phyloP scores from a whole-genome alignment of 2,888 invertebrate genomes.

The Pteria penguin region DNA sequence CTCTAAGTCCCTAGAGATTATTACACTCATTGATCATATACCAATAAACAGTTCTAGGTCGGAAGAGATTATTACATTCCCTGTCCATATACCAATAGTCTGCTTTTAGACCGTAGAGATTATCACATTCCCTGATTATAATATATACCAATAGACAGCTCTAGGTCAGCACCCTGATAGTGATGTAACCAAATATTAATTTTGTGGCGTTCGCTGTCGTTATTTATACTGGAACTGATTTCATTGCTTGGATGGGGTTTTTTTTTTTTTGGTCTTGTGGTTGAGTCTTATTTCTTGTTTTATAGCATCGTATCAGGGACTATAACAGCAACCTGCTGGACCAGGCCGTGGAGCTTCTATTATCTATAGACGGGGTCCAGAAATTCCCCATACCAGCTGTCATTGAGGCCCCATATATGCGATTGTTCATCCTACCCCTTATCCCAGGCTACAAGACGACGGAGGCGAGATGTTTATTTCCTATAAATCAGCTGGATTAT shows the following conservation, averaged over 20 bases:
- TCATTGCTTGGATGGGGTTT: neutral
- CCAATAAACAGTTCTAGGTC: too few species aligned
- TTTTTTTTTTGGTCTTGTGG: neutral
- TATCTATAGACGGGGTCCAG: neutral
- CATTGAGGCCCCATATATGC: slow-evolving; percentile 40
- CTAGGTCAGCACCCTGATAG: too few species aligned
- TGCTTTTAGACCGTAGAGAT: too few species aligned
- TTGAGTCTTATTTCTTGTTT: neutral
- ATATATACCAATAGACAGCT: too few species aligned
- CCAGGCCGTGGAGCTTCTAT: slow-evolving; percentile 21
- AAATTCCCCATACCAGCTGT: slow-evolving; percentile 22
- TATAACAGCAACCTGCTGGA: slow-evolving; percentile 19
- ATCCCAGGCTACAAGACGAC: slow-evolving; percentile 3
- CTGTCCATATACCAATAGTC: too few species aligned
- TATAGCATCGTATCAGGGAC: neutral
- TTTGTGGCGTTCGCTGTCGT: too few species aligned
- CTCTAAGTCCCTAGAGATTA: too few species aligned
- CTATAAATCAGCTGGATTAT: neutral
- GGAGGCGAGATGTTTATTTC: neutral
- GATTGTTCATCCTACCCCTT: slow-evolving; percentile 23
- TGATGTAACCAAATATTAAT: too few species aligned
- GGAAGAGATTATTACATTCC: too few species aligned
- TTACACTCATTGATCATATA: too few species aligned
- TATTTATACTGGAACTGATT: neutral
- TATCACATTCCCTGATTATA: too few species aligned